phyloP scores from a whole-genome alignment of 2,797 vertebrate genomes.

The Falco concolor region DNA sequence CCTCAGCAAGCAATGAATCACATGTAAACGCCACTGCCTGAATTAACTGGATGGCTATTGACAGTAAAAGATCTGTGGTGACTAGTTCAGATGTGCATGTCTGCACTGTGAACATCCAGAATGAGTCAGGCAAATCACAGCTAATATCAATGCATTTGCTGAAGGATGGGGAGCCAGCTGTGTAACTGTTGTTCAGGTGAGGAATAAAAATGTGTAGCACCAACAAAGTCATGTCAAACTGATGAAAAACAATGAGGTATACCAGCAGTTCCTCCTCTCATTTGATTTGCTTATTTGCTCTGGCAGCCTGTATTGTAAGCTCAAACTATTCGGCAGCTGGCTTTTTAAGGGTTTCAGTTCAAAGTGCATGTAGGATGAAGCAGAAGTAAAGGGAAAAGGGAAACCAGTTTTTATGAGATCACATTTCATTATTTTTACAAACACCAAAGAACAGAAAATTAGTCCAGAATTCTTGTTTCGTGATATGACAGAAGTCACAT shows the following conservation, averaged over 20 bases:
- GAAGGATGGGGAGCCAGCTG: background rate
- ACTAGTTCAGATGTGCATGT: background rate
- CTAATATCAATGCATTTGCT: background rate
- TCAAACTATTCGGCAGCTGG: background rate
- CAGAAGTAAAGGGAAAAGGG: background rate
- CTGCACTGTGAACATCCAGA: background rate
- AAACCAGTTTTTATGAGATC: background rate
- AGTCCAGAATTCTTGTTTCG: background rate
- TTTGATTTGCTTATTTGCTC: background rate
- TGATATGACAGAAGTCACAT: background rate
- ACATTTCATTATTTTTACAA: background rate
- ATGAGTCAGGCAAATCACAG: background rate
- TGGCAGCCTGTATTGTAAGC: background rate
- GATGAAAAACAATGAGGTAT: background rate
- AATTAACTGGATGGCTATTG: background rate
- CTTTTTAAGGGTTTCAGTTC: background rate
- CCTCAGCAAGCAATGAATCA: background rate
- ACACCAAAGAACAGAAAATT: background rate
- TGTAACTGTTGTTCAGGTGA: accelerated
- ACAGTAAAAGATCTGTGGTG: background rate
- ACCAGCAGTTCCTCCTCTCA: background rate
- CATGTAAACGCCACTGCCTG: background rate
- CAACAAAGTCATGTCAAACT: background rate
- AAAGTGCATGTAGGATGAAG: background rate
- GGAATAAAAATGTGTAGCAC: background rate